Conservation (phyloP, 2,797 vertebrate species). For the Eulemur albifrons region DNA sequence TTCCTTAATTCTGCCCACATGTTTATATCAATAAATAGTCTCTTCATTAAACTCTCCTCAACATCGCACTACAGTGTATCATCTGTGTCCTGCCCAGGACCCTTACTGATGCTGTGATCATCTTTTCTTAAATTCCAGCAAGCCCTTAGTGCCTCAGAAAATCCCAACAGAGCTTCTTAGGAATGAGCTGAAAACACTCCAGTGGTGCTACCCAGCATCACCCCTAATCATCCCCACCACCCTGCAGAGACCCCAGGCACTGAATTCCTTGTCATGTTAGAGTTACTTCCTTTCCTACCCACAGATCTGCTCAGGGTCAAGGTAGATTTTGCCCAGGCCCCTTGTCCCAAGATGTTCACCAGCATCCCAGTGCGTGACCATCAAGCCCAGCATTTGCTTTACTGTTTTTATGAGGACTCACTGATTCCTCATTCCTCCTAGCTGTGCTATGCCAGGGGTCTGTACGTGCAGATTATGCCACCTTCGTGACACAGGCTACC, state of each 20-base stretch:
- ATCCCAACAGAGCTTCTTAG: not conserved
- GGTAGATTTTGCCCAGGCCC: not conserved
- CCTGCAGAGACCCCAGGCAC: not conserved
- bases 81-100: not conserved
- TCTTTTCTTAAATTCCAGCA: not conserved
- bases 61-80: not conserved
- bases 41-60: not conserved
- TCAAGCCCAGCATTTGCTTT: not conserved
- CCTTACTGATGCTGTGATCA: not conserved
- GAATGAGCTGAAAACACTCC: not conserved
- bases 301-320: not conserved
- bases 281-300: not conserved
- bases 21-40: not conserved
- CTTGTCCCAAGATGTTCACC: not conserved
- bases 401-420: not conserved
- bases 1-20: not conserved
- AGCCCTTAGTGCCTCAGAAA: not conserved
- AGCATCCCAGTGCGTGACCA: not conserved
- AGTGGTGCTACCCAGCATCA: no score
- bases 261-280: no score
- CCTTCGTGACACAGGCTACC: not conserved
- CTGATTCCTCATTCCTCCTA: not conserved
- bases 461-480: not conserved
- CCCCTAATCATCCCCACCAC: not conserved
- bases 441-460: not conserved